Evolutionary conservation across 2,888 invertebrate species (phyloP).

Genomic region (Helobdella robusta): DNA sequence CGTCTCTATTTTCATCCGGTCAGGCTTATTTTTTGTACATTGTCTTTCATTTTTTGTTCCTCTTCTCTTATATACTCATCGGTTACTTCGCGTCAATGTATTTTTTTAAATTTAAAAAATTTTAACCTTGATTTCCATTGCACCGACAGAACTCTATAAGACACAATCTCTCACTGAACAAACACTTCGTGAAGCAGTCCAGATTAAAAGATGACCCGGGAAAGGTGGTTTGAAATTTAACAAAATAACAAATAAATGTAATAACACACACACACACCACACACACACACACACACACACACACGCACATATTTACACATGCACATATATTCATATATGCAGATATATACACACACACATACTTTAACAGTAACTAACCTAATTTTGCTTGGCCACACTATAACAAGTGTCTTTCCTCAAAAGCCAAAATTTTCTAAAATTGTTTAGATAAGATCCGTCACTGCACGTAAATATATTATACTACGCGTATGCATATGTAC

Average conservation of each 20-base stretch:
- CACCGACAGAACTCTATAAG: slow-evolving; percentile 61
- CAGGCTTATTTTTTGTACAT: background rate
- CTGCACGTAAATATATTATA: too few species aligned
- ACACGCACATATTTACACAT: too few species aligned
- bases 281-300: too few species aligned
- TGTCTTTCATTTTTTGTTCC: background rate
- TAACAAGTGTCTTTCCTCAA: too few species aligned
- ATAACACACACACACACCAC: too few species aligned
- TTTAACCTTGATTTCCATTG: background rate
- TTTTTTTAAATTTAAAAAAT: background rate
- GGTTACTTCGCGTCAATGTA: background rate
- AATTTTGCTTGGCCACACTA: too few species aligned
- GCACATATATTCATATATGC: too few species aligned
- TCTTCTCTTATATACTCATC: background rate
- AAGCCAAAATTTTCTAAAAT: too few species aligned
- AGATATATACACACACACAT: background rate
- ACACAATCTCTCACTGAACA: slow-evolving; percentile 64
- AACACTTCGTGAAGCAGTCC: slow-evolving; percentile 65
- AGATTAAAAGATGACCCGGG: slow-evolving; percentile 65
- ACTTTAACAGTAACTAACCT: too few species aligned
- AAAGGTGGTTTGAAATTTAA: slow-evolving; percentile 51
- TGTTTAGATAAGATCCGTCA: too few species aligned
- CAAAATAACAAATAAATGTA: background rate
- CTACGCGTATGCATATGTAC: too few species aligned
- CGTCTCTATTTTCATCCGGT: background rate